Evolutionary conservation across 2,888 invertebrate genomes (phyloP).

Genomic region (Nipponacmea schrenckii): DNA sequence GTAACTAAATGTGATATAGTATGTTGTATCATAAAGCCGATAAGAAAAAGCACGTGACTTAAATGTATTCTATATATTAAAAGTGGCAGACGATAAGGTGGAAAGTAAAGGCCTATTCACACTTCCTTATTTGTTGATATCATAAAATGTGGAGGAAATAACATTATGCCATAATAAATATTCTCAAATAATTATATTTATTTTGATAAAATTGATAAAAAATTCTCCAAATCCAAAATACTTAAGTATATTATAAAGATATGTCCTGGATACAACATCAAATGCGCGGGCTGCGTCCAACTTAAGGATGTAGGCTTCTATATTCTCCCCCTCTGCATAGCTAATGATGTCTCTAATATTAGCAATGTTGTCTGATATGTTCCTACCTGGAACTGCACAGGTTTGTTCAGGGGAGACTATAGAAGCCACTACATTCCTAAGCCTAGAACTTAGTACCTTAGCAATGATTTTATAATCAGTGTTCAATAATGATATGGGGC

Average conservation of each 20-base stretch:
- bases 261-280: constrained; percentile 36
- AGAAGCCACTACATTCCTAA: constrained; percentile 27
- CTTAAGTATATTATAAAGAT: constrained; percentile 24
- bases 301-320: constrained; percentile 30
- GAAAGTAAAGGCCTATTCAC: too few relatives aligned
- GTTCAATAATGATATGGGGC: not conserved
- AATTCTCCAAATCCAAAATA: constrained; percentile 10
- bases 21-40: too few relatives aligned
- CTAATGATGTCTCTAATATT: constrained; percentile 32
- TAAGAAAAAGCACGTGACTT: too few relatives aligned
- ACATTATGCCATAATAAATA: too few relatives aligned
- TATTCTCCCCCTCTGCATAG: constrained; percentile 35
- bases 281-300: constrained; percentile 44
- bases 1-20: too few relatives aligned
- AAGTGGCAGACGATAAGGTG: too few relatives aligned
- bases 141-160: too few relatives aligned
- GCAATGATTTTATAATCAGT: not conserved
- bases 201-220: constrained; percentile 9
- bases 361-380: constrained; percentile 39
- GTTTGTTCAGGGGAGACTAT: constrained; percentile 38
- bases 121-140: too few relatives aligned
- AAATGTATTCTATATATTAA: too few relatives aligned
- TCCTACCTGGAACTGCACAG: constrained; percentile 34
- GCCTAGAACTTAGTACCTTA: not conserved
- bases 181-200: too few relatives aligned